phyloP scores from a whole-genome alignment of 2,797 vertebrate species.

The Phylloscopus collybita region DNA sequence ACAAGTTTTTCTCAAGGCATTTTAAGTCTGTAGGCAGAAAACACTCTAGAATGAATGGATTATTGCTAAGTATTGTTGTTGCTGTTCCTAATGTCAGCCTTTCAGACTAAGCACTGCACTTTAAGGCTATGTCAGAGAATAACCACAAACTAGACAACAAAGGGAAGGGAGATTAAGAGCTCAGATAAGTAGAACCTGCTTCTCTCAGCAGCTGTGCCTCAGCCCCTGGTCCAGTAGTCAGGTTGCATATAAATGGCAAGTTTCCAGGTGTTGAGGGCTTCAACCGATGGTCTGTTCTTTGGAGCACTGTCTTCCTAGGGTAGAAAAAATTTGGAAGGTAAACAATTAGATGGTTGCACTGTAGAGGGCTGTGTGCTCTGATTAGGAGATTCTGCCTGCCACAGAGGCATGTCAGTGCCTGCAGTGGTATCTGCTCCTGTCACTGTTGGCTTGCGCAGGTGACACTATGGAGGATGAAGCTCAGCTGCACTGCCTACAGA shows the following conservation, averaged over 20 bases:
- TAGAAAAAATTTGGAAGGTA: constrained; percentile 49
- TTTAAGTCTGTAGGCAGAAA: neutral
- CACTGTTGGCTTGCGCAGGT: constrained; percentile 42
- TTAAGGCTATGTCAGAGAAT: neutral
- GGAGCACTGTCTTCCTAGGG: constrained; percentile 26
- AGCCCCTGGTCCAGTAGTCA: neutral
- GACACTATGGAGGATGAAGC: neutral
- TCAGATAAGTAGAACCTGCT: neutral
- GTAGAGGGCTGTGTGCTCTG: constrained; percentile 4
- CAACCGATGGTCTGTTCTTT: constrained; percentile 33
- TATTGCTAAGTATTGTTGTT: constrained; percentile 5
- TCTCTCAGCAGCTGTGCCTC: neutral
- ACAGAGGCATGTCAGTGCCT: constrained; percentile 49
- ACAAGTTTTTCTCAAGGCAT: neutral
- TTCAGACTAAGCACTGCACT: neutral
- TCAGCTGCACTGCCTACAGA: neutral
- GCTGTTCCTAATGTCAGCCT: constrained; percentile 2
- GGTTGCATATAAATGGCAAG: neutral
- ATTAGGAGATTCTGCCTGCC: constrained; percentile 38
- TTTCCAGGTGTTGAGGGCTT: constrained; percentile 28
- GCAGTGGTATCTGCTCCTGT: constrained; percentile 41
- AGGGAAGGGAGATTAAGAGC: neutral
- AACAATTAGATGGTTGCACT: constrained; percentile 31
- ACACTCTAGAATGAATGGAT: neutral
- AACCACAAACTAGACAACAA: neutral